Conservation (phyloP, 92 coral and sea anemone genomes). For the Actinernus sp. region DNA sequence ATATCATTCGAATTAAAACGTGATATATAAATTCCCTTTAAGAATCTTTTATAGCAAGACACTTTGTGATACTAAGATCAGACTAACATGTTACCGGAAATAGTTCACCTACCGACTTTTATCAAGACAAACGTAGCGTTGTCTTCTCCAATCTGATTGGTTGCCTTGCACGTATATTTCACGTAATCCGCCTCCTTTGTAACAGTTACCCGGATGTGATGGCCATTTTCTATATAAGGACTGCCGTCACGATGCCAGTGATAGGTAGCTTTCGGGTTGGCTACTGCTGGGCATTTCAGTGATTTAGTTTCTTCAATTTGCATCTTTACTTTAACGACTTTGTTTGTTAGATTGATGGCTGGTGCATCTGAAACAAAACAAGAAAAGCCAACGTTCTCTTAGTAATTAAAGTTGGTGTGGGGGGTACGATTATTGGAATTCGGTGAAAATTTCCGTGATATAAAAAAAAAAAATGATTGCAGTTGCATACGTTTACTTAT, state of each 20-base stretch:
- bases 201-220: slow-evolving; percentile 5
- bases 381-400: too few relatives aligned
- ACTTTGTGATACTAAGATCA: too few relatives aligned
- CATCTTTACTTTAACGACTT: neutral
- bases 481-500: too few relatives aligned
- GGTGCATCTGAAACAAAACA: slow-evolving; percentile 44
- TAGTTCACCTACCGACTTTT: slow-evolving; percentile 23
- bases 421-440: too few relatives aligned
- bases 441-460: too few relatives aligned
- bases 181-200: slow-evolving; percentile 16
- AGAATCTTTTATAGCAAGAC: too few relatives aligned
- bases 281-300: slow-evolving; percentile 36
- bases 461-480: too few relatives aligned
- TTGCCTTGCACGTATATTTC: slow-evolving; percentile 44
- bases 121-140: slow-evolving; percentile 14
- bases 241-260: slow-evolving; percentile 29
- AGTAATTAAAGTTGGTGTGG: too few relatives aligned
- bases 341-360: slow-evolving; percentile 8
- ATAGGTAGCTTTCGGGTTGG: slow-evolving; percentile 39
- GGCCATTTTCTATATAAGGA: slow-evolving; percentile 6
- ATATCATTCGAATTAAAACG: too few relatives aligned
- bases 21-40: too few relatives aligned
- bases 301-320: slow-evolving; percentile 1
- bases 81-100: neutral
- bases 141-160: slow-evolving; percentile 47